phyloP scores from a whole-genome alignment of 2,797 vertebrate genomes.

The Hoplostethus mediterraneus region DNA sequence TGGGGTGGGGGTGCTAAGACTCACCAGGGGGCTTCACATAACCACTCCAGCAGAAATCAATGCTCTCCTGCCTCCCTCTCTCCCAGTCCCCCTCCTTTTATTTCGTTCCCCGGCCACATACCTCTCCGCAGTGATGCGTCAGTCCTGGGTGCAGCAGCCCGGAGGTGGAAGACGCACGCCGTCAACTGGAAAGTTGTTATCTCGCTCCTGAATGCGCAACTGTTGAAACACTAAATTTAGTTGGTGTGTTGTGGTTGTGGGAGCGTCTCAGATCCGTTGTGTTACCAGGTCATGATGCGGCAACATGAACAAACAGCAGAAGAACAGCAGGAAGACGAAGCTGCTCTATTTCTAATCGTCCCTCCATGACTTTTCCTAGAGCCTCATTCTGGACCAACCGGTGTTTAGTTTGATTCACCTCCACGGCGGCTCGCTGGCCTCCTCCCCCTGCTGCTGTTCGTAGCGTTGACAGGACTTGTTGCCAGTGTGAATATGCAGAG shows the following conservation, averaged over 20 bases:
- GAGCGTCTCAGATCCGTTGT: too few relatives aligned
- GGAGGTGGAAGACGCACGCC: too few relatives aligned
- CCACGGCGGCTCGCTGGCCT: not conserved
- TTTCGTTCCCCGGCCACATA: not conserved
- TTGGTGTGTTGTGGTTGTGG: too few relatives aligned
- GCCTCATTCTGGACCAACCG: too few relatives aligned
- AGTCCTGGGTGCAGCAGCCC: not conserved
- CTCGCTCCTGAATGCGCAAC: too few relatives aligned
- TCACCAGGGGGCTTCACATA: constrained; percentile 3
- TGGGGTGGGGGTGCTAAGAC: not conserved
- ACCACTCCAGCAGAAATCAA: not conserved
- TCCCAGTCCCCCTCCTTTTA: not conserved
- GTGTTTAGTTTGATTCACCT: not conserved
- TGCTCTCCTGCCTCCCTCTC: constrained; percentile 4
- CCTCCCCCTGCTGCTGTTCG: not conserved
- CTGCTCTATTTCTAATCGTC: too few relatives aligned
- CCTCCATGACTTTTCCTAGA: too few relatives aligned
- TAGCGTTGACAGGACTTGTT: constrained; percentile 20
- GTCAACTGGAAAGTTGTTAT: too few relatives aligned
- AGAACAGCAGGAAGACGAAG: too few relatives aligned
- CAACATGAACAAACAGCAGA: too few relatives aligned
- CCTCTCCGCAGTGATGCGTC: not conserved
- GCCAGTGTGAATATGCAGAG: constrained; percentile 25
- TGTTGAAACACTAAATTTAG: too few relatives aligned
- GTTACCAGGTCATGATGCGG: too few relatives aligned